Evolutionary conservation across 2,113 vertebrate genomes (phyloP), one percentile per base, ranked within the genome.

Genomic region (Pogona vitticeps): DNA sequence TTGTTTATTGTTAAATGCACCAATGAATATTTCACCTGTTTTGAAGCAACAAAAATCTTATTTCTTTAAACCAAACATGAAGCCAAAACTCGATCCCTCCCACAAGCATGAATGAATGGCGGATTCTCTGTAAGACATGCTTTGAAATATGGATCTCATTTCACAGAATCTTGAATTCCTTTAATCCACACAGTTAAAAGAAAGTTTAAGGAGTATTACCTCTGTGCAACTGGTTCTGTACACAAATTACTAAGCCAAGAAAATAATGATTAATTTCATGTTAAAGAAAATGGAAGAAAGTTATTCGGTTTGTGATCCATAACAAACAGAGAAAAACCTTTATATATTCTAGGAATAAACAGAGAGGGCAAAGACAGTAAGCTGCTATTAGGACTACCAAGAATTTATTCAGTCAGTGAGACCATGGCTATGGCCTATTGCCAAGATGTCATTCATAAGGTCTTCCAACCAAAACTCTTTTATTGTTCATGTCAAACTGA

Each of bases 401-500:
- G 86, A 94, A 84, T 33, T 88, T 86, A 94, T 94, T 96, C 91
- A 87, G 92, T 95, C 95, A 91, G 86, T 93, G 85, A 91, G 90
- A 94, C 92, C 90, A 92, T 88, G 91, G 90, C 91, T 93, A 92
- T 93, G 88, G 88, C 95, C 90, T 93, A 31, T 84, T 94, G 95
- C 83, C 92, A 95, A 95, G 94, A 95, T 90, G 93, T 95, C 96
- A 95, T 91, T 97, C 95, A 95, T 94, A 90, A 40, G 93, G 80
- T 89, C 89, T 96, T 85, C 93, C 95, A 97, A 96, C 94, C 90
- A 94, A 95, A 95, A 91, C 91, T 93, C 96, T 90, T 92, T 96
- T 97, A 97, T 95, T 97, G 92, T 75, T 93, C 91, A 93, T 97
- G 93, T 97, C 97, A 97, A 96, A 96, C 88, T 95, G 96, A 94